These are phyloP conservation scores for Ophthalmolycus amberensis DNA, from an alignment of 2,113 vertebrate species.

Conservation along the genomic window DNA sequence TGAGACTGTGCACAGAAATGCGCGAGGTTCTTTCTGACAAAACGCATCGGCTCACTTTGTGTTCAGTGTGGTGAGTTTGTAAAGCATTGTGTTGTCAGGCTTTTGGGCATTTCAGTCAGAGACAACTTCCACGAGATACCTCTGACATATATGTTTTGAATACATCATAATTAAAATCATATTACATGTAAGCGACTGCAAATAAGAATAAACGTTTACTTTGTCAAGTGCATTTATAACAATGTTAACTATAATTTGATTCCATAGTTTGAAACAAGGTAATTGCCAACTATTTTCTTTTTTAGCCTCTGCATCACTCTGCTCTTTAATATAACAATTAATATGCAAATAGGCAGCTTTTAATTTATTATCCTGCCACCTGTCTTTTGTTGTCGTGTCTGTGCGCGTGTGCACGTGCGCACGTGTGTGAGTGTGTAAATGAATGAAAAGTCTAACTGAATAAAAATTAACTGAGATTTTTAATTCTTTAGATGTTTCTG, in stretches of 20 bases:
- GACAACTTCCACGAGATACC: background rate
- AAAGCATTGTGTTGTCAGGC: background rate
- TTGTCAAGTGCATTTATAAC: background rate
- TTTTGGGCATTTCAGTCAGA: background rate
- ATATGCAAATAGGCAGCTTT: constrained; percentile 20
- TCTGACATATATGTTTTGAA: background rate
- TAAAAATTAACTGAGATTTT: background rate
- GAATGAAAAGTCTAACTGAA: background rate
- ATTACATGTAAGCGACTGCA: background rate
- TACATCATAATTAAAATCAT: background rate
- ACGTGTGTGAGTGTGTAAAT: background rate
- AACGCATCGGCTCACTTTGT: constrained; percentile 30
- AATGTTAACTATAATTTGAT: background rate
- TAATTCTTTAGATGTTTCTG: background rate
- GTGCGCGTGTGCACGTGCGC: background rate
- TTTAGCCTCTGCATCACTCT: constrained; percentile 5
- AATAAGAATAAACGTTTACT: background rate
- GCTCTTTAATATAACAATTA: constrained; percentile 30
- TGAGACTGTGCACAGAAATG: constrained; percentile 28
- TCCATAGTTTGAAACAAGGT: background rate
- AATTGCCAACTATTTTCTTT: background rate
- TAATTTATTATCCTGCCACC: constrained; percentile 17
- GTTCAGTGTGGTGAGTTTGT: constrained; percentile 24
- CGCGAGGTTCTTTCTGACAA: constrained; percentile 36
- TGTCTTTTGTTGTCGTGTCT: background rate